Evolutionary conservation across 2,113 vertebrate genomes (phyloP), one percentile per base, ranked within the genome.

Genomic region (Aegithalos caudatus): DNA sequence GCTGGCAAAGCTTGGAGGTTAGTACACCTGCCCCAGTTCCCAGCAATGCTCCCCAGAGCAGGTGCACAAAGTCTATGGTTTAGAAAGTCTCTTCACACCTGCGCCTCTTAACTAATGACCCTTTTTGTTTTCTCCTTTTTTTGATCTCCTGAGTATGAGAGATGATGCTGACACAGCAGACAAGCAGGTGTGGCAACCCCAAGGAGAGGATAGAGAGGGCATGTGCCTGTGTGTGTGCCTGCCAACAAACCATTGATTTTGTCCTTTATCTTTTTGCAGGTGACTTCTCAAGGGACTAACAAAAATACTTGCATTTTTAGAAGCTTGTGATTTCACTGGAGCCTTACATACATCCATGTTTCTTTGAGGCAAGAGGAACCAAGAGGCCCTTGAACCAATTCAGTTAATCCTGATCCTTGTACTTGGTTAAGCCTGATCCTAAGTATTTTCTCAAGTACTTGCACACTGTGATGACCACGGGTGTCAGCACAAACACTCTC

Each of bases 131-230:
- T 92, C 85, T 88, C 77, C 71, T 92, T 78, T 92, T 92, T 91
- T 62, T 93, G 81, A 85, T 97, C 92, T 88, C 89, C 61, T 48
- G 91, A 93, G 89, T 61, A 33, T 28, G 80, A 86, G 76, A 92
- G 70, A 91, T 58, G 62, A 38, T 95, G 96, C 96, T 97, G 93
- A 97, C 58, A 51, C 91, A 96, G 94, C 96, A 94, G 82, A 90
- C 62, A 71, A 78, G 89, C 96, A 97, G 95, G 87, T 97, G 95
- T 92, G 56, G 92, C 31, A 92, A 64, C 9, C 77, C 74, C 87
- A 87, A 94, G 94, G 83, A 95, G 83, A 94, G 60, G 69, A 95
- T 24, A 94, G 79, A 72, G 76, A 90, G 90, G 86, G 71, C 85
- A 80, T 62, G 74, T 81, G 88, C 57, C 65, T 90, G 40, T 81